These are phyloP conservation scores for Hoplodrina ambigua DNA, from an alignment of 2,888 invertebrate species.

Conservation along the genomic window DNA sequence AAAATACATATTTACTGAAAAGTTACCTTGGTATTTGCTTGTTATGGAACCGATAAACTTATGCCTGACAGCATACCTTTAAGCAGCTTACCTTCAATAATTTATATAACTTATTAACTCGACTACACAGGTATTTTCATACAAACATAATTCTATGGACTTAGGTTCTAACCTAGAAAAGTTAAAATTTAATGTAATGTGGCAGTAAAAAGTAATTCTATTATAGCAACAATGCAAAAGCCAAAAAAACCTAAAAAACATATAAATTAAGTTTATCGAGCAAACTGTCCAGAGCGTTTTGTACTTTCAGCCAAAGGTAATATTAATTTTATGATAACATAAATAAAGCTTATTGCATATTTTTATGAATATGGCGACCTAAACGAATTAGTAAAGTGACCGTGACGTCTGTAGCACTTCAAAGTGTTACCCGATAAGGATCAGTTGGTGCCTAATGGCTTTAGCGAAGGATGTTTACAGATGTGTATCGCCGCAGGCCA, in stretches of 20 bases:
- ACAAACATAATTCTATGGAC: too few species aligned
- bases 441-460: constrained; percentile 47
- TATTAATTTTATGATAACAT: constrained; percentile 39
- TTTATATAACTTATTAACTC: too few species aligned
- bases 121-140: too few species aligned
- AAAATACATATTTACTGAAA: too few species aligned
- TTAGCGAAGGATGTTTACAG: constrained; percentile 59
- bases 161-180: too few species aligned
- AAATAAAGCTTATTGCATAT: constrained; percentile 33
- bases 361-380: constrained; percentile 21
- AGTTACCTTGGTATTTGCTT: too few species aligned
- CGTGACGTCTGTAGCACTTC: constrained; percentile 47
- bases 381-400: constrained; percentile 52
- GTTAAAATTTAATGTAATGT: not conserved
- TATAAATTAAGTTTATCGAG: constrained; percentile 52
- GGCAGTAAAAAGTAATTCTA: not conserved
- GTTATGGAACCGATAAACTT: too few species aligned
- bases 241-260: too few species aligned
- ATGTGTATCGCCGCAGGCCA: constrained; percentile 50
- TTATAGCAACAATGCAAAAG: not conserved
- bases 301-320: constrained; percentile 33
- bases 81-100: too few species aligned
- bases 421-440: constrained; percentile 60
- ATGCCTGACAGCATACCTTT: too few species aligned
- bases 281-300: constrained; percentile 25